Conservation (phyloP, 2,113 vertebrate genomes). For the Xenopus tropicalis region DNA sequence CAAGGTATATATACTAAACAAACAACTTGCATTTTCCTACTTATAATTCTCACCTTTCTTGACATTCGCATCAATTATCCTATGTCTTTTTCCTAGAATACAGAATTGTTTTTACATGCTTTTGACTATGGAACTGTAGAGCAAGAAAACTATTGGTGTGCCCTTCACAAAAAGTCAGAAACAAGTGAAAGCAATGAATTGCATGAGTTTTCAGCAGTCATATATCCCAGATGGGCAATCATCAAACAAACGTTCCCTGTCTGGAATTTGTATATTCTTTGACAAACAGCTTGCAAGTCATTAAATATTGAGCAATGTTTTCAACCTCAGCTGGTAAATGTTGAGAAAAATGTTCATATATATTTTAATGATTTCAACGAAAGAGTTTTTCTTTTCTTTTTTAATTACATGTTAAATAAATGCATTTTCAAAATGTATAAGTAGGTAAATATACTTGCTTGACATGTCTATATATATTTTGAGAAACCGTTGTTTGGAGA, state of each 20-base stretch:
- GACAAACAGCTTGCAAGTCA: constrained; percentile 24
- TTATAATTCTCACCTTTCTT: too few relatives aligned
- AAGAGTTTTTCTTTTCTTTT: too few relatives aligned
- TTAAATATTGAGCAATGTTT: constrained; percentile 32
- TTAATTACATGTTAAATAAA: too few relatives aligned
- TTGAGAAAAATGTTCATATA: background rate
- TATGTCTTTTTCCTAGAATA: too few relatives aligned
- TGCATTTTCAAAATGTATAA: too few relatives aligned
- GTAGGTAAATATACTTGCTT: too few relatives aligned
- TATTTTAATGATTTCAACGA: background rate
- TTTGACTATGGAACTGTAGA: constrained; percentile 12
- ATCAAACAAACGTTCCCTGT: constrained; percentile 32
- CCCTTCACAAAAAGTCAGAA: constrained; percentile 29
- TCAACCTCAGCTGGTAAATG: constrained; percentile 16
- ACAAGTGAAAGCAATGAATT: constrained; percentile 21
- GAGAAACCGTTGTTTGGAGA: too few relatives aligned
- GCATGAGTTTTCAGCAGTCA: constrained; percentile 23
- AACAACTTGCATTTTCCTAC: too few relatives aligned
- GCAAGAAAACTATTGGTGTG: constrained; percentile 19
- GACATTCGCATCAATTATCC: too few relatives aligned
- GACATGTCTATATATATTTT: too few relatives aligned
- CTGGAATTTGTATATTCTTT: constrained; percentile 25
- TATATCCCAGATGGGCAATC: constrained; percentile 31
- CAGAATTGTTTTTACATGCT: background rate
- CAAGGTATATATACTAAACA: too few relatives aligned